Evolutionary conservation across 2,888 invertebrate genomes (phyloP).

Genomic region (Entomobrya proxima): DNA sequence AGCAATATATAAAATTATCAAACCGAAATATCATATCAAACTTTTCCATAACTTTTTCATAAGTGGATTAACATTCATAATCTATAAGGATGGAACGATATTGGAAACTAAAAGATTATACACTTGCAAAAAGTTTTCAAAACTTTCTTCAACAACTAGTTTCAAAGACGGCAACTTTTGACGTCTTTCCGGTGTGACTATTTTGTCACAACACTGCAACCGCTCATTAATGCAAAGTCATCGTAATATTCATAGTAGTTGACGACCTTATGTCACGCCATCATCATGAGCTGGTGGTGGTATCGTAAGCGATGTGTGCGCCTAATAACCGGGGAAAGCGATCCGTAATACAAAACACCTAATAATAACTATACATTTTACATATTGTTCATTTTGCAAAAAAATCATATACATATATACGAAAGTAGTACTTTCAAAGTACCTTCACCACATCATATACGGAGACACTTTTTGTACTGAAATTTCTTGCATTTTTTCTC

Average conservation of each 20-base stretch:
- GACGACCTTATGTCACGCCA: constrained; percentile 41
- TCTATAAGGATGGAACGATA: background rate
- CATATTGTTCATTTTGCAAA: too few relatives aligned
- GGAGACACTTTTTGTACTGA: background rate
- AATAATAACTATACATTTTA: too few relatives aligned
- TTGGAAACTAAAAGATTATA: background rate
- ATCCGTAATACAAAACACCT: too few relatives aligned
- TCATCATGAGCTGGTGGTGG: constrained; percentile 18
- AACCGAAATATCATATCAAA: background rate
- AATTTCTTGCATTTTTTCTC: constrained; percentile 12
- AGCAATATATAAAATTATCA: background rate
- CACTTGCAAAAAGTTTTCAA: background rate
- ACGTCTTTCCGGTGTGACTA: background rate
- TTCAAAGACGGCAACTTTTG: background rate
- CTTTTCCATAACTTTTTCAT: background rate
- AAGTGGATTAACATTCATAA: background rate
- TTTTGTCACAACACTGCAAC: background rate
- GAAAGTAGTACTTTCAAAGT: background rate
- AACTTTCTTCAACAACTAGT: background rate
- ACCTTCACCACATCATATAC: too few relatives aligned
- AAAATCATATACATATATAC: too few relatives aligned
- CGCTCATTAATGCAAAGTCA: background rate
- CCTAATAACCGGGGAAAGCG: background rate
- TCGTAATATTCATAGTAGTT: background rate
- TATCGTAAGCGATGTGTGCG: constrained; percentile 1